A percentile compares a stretch with the other conserved stretches of the same genome.
phyloP scores from a whole-genome alignment of 1,140 invertebrate genomes.

The Bombus vancouverensis region DNA sequence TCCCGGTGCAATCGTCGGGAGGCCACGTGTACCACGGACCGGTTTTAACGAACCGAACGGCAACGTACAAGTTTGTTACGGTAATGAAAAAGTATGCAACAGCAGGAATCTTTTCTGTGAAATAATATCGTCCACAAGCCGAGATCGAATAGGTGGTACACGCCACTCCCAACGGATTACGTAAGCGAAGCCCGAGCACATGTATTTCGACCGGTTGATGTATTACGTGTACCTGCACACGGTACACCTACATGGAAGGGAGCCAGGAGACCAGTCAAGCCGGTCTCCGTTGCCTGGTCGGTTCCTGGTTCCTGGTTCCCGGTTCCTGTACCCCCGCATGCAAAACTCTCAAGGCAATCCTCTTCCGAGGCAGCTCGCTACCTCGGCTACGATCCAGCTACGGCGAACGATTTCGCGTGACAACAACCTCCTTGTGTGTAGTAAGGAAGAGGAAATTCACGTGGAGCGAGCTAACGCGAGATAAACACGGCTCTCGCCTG shows the following conservation, averaged over 20 bases:
- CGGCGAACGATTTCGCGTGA: slow-evolving; percentile 54
- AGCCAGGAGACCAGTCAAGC: slow-evolving; percentile 65
- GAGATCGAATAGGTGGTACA: slow-evolving; percentile 6
- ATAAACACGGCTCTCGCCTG: slow-evolving; percentile 31
- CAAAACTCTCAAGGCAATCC: slow-evolving; percentile 69
- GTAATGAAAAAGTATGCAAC: background rate
- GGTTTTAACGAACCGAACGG: background rate
- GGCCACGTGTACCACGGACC: background rate
- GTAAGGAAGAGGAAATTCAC: slow-evolving; percentile 40
- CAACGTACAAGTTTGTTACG: background rate
- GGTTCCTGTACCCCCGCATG: slow-evolving; percentile 62
- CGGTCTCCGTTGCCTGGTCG: slow-evolving; percentile 50
- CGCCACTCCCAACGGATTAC: slow-evolving; percentile 69
- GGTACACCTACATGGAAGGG: slow-evolving; percentile 51
- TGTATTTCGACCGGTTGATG: slow-evolving; percentile 58
- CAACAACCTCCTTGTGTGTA: slow-evolving; percentile 3
- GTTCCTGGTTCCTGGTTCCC: slow-evolving; percentile 70
- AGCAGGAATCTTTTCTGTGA: background rate
- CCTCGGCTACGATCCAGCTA: slow-evolving; percentile 1
- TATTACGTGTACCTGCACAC: slow-evolving; percentile 60
- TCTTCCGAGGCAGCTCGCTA: slow-evolving; percentile 48
- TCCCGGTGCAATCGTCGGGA: background rate
- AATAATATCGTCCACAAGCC: slow-evolving; percentile 4
- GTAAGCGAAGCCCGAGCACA: slow-evolving; percentile 51
- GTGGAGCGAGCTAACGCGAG: slow-evolving; percentile 2